Evolutionary conservation across 2,888 invertebrate genomes (phyloP), one percentile per base, ranked within the genome.

Genomic region (Trachelus stipa): DNA sequence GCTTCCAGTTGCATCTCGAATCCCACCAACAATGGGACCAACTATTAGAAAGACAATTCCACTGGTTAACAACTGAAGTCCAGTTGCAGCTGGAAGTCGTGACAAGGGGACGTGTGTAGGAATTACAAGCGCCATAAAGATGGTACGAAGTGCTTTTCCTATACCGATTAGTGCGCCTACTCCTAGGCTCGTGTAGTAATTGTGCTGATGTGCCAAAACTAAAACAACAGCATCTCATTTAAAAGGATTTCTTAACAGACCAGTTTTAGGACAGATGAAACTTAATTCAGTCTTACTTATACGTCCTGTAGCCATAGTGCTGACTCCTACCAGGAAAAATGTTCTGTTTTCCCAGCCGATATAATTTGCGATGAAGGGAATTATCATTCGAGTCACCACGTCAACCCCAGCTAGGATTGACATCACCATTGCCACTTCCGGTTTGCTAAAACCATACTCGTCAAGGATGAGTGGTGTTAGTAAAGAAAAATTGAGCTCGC

Each of bases 91-190:
- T 0, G 96, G 95, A 79, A 96, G 88, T 79, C 95, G 93, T 81
- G 94, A 94, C 23, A 96, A 87, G 0, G 95, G 94, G 71, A 96
- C 95, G 86, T 96, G 94, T 0, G 94, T 93, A 3, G 96, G 95
- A 84, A 96, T 95, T 15, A 95, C 95, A 6, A 96, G 90, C 0
- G 95, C 95, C 94, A 96, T 95, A 86, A 96, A 96, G 11, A 96
- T 95, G 6, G 96, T 96, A 77, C 95, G 92, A 1, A 96, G 89
- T 0, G 95, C 96, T 91, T 96, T 96, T 33, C 95, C 95, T 79
- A 94, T 93, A 0, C 96, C 96, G 81, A 96, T 94, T 82, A 95
- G 93, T 0, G 94, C 93, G 40, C 95, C 94, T 23, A 95, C 93
- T 30, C 92, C 82, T 34, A 96, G 87, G 0, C 94, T 92, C 1